Evolutionary conservation across 2,888 invertebrate species (phyloP).

Genomic region (Escarpia spicata): DNA sequence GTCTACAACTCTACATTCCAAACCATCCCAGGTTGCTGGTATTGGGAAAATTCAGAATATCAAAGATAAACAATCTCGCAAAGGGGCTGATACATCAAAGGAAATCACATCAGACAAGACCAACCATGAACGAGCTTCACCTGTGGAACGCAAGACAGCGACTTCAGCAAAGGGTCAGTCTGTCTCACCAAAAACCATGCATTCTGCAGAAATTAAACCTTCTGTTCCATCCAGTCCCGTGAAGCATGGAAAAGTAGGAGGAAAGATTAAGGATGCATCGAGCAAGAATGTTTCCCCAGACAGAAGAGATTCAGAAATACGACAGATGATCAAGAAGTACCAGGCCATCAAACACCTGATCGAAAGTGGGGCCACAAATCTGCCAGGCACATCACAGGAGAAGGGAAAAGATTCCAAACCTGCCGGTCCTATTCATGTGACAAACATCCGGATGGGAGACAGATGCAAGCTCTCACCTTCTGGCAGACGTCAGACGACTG

Average conservation of each 20-base stretch:
- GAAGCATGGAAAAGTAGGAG: not conserved
- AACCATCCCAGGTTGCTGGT: not conserved
- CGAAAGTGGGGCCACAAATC: conserved; percentile 14
- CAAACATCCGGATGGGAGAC: conserved; percentile 13
- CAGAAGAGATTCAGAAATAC: not conserved
- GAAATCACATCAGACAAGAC: not conserved
- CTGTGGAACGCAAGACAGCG: not conserved
- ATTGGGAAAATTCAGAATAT: not conserved
- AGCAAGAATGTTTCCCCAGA: not conserved
- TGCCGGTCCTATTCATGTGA: not conserved
- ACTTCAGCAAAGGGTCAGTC: not conserved
- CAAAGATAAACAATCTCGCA: not conserved
- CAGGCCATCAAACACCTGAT: conserved; percentile 25
- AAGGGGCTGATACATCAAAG: not conserved
- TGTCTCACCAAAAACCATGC: not conserved
- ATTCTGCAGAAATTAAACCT: not conserved
- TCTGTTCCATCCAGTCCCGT: not conserved
- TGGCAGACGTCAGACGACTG: not conserved
- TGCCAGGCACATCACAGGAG: not conserved
- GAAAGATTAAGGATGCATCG: not conserved
- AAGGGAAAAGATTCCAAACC: not conserved
- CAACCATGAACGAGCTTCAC: not conserved
- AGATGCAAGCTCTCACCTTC: not conserved
- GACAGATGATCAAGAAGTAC: conserved; percentile 24
- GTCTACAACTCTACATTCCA: not conserved